Conservation (phyloP, 2,888 invertebrate genomes). For the Meghimatium bilineatum region DNA sequence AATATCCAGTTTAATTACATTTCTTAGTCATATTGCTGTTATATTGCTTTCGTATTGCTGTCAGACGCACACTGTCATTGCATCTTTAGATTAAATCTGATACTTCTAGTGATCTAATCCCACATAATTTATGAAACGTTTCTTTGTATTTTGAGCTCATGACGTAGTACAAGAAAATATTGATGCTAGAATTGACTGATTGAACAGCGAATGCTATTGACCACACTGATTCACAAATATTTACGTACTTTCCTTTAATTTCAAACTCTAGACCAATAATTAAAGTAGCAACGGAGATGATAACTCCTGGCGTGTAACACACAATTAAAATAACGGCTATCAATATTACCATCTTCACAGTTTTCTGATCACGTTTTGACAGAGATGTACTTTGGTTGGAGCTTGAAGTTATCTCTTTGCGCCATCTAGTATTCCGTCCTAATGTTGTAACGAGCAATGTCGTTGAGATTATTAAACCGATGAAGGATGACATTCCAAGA, state of each 20-base stretch:
- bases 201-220: neutral
- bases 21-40: too few relatives aligned
- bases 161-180: conserved; percentile 2
- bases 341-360: neutral
- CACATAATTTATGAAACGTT: neutral
- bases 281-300: neutral
- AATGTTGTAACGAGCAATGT: neutral
- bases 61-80: too few relatives aligned
- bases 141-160: conserved; percentile 6
- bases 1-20: too few relatives aligned
- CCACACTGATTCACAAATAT: neutral
- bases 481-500: neutral
- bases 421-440: conserved; percentile 6
- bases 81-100: too few relatives aligned
- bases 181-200: neutral
- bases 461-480: neutral
- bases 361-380: neutral
- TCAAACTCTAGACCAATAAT: conserved; percentile 15
- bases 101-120: too few relatives aligned
- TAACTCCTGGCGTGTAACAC: neutral
- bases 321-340: neutral
- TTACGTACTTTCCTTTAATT: neutral
- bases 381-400: neutral
- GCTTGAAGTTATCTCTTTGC: neutral
- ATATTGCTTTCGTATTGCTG: too few relatives aligned